phyloP scores from a whole-genome alignment of 2,113 vertebrate genomes.

The Sphaerodactylus townsendi region DNA sequence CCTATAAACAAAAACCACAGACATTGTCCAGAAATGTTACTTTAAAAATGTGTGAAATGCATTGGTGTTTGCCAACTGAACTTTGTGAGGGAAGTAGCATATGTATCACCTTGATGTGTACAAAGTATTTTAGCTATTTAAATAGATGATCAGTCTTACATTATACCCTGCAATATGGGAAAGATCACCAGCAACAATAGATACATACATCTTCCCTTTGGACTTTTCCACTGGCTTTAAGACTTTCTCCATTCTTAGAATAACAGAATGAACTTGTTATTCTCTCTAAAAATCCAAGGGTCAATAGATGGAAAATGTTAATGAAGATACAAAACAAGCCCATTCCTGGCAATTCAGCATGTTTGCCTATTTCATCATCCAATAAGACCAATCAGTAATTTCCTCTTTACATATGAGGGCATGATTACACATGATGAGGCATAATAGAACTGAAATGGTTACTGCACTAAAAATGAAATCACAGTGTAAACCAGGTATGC shows the following conservation, averaged over 20 bases:
- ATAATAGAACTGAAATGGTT: not conserved
- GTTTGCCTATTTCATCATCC: not conserved
- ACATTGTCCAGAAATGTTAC: not conserved
- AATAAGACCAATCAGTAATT: not conserved
- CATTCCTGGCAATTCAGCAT: not conserved
- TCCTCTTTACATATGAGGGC: not conserved
- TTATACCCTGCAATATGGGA: not conserved
- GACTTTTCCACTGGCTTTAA: not conserved
- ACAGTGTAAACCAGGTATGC: not conserved
- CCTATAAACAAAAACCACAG: constrained; percentile 1
- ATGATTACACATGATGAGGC: not conserved
- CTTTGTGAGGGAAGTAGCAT: not conserved
- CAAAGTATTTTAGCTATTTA: constrained; percentile 14
- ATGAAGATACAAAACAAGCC: not conserved
- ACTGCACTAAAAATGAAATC: not conserved
- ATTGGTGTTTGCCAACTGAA: not conserved
- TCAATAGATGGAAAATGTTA: not conserved
- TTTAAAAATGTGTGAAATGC: not conserved
- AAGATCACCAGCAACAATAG: not conserved
- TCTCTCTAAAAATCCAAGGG: not conserved
- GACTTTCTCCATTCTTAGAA: not conserved
- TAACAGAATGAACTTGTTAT: constrained; percentile 15
- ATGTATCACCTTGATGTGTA: not conserved
- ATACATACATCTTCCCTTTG: not conserved
- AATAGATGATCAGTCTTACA: not conserved